phyloP scores from a whole-genome alignment of 2,113 vertebrate genomes.

The Catharus fuscescens region DNA sequence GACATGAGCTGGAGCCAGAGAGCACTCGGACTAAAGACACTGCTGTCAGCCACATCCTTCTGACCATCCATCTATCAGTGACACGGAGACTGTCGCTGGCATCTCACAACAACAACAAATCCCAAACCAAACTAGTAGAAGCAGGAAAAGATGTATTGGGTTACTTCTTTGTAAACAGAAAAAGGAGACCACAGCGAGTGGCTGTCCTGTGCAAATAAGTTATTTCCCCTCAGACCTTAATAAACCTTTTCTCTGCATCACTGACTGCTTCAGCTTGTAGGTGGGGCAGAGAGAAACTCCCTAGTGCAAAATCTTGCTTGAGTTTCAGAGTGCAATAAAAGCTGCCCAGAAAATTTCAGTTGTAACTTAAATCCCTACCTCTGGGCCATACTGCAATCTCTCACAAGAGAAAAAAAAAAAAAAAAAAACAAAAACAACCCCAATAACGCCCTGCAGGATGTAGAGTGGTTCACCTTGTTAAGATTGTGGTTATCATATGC shows the following conservation, averaged over 20 bases:
- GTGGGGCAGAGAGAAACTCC: slow-evolving; percentile 21
- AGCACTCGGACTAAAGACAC: neutral
- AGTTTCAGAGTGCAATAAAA: slow-evolving; percentile 51
- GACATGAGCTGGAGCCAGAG: slow-evolving; percentile 55
- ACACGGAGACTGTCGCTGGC: slow-evolving; percentile 8
- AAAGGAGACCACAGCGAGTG: slow-evolving; percentile 36
- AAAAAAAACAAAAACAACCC: too few species aligned
- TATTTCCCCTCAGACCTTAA: slow-evolving; percentile 70
- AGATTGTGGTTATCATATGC: neutral
- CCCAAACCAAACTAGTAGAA: slow-evolving; percentile 70
- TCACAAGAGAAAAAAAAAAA: neutral
- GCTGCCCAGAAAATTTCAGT: slow-evolving; percentile 35
- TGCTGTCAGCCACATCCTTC: slow-evolving; percentile 49
- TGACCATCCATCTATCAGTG: slow-evolving; percentile 47
- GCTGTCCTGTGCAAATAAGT: slow-evolving; percentile 49
- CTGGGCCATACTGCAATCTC: slow-evolving; percentile 12
- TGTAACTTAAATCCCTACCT: slow-evolving; percentile 48
- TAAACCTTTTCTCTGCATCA: slow-evolving; percentile 27
- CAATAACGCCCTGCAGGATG: neutral
- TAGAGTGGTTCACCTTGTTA: neutral
- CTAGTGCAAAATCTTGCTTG: slow-evolving; percentile 21
- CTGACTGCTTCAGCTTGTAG: neutral
- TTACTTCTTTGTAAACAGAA: slow-evolving; percentile 76
- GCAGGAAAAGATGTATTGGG: slow-evolving; percentile 66
- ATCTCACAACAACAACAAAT: slow-evolving; percentile 63